Percentiles rank a stretch among this genome's conserved stretches.
phyloP scores from a whole-genome alignment of 2,797 vertebrate genomes.

The Pygocentrus nattereri region DNA sequence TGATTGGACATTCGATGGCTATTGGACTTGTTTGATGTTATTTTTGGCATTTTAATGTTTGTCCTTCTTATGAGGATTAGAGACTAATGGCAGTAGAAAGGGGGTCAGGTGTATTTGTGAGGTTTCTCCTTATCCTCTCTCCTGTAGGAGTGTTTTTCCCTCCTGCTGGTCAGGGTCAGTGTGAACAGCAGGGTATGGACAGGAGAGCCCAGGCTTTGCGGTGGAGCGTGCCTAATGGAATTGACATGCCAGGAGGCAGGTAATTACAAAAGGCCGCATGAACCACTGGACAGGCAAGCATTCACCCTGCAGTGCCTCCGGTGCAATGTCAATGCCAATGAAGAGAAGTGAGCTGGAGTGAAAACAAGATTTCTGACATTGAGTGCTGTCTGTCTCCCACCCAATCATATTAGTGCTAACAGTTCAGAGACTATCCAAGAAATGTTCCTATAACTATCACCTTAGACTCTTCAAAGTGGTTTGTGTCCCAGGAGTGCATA shows the following conservation, averaged over 20 bases:
- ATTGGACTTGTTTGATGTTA: not conserved
- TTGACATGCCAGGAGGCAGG: conserved; percentile 47
- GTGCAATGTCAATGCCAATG: conserved; percentile 43
- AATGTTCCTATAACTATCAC: not conserved
- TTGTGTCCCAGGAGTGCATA: too few relatives aligned
- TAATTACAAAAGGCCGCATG: conserved; percentile 51
- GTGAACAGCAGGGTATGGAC: conserved; percentile 25
- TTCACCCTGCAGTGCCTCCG: conserved; percentile 10
- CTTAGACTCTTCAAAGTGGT: too few relatives aligned
- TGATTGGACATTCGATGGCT: not conserved
- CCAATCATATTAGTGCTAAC: not conserved
- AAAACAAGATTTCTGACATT: conserved; percentile 1
- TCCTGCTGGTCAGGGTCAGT: conserved; percentile 2
- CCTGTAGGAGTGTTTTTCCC: conserved; percentile 12
- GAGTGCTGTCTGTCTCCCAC: not conserved
- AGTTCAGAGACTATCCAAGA: not conserved
- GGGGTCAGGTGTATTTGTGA: not conserved
- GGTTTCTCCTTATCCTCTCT: not conserved
- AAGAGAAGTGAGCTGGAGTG: conserved; percentile 4
- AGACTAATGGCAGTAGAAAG: not conserved
- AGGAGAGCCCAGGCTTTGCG: conserved; percentile 24
- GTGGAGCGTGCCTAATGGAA: conserved; percentile 53
- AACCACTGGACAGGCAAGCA: conserved; percentile 26
- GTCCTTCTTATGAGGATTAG: not conserved
- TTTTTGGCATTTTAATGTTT: not conserved